A percentile compares a stretch with the other conserved stretches of the same genome.
These are phyloP conservation scores for Lepidurus arcticus DNA, from an alignment of 1,140 invertebrate genomes.

Conservation along the genomic window DNA sequence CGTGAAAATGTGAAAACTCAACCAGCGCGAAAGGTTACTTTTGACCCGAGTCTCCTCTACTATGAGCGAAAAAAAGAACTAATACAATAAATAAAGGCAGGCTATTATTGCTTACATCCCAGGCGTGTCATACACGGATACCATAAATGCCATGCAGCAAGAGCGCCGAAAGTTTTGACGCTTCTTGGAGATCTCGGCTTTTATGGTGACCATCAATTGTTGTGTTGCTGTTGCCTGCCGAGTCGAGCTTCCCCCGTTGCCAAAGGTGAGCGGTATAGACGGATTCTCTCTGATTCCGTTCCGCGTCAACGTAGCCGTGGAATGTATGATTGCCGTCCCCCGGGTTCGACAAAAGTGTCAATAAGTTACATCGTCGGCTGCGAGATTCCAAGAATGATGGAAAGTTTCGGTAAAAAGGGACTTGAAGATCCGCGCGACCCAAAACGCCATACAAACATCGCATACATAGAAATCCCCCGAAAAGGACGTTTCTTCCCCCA, in stretches of 20 bases:
- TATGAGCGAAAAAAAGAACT: neutral
- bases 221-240: neutral
- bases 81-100: neutral
- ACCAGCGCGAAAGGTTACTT: too few species aligned
- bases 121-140: slow-evolving; percentile 21
- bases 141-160: neutral
- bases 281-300: slow-evolving; percentile 17
- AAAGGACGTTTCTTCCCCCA: neutral
- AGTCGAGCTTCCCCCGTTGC: neutral
- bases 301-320: slow-evolving; percentile 6
- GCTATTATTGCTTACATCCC: slow-evolving; percentile 16
- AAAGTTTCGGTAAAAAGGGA: too few species aligned
- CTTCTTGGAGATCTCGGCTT: neutral
- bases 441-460: neutral
- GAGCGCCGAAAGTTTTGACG: neutral
- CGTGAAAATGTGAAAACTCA: too few species aligned
- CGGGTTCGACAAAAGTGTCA: neutral
- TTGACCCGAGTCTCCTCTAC: neutral
- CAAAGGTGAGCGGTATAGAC: neutral
- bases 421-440: neutral
- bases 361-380: neutral
- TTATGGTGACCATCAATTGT: slow-evolving; percentile 11
- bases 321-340: neutral
- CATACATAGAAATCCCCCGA: neutral
- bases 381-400: neutral